Base-by-base conservation (phyloP, 2,888 invertebrate species). In the Andrena minutula region DNA sequence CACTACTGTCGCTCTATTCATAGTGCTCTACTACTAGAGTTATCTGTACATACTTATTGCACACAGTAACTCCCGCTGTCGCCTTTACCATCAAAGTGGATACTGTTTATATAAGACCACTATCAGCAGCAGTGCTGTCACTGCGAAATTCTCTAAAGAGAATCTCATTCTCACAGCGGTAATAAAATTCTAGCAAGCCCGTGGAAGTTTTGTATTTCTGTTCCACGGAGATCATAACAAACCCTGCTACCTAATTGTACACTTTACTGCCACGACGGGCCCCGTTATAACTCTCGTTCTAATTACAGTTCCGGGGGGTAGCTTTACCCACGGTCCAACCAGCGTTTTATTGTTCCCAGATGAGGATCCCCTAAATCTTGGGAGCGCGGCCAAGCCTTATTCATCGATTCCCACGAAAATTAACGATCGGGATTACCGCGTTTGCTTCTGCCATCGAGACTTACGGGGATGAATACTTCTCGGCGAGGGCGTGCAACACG, bases 341-440 rank as follows among this genome's bases (percentile, higher is more conserved):
- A 10, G 41, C 26, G 2, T 28, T 70, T 35, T 35, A 16, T 7
- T 10, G 23, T 35, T 49, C 20, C 12, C 16, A 49, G 53, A 53
- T 12, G 32, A 32, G 32, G 32, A 30, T 53, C 47, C 8, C 5
- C 10, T 35, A 49, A 75, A 76, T 76, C 69, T 65, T 35, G 16
- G 3, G 10, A 53, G 20, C 35, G 30, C 20, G n/a, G 53, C 23
- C 63, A 32, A 30, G n/a, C 12, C 53, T 26, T 49, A 23, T 79
- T 69, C 35, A 35, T 64, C 69, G 79, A 79, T 78, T 63, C 28
- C 23, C 2, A 23, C 5, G 20, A n/a, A 53, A 78, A 80, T 78
- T 77, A 78, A 71, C 72, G 78, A 56, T 41, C 32, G 0, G 61
- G 63, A 69, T 74, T 51, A 28, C 47, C 51, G 35, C 26, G 79